phyloP scores from a whole-genome alignment of 2,113 vertebrate genomes.

The Xiphophorus hellerii region DNA sequence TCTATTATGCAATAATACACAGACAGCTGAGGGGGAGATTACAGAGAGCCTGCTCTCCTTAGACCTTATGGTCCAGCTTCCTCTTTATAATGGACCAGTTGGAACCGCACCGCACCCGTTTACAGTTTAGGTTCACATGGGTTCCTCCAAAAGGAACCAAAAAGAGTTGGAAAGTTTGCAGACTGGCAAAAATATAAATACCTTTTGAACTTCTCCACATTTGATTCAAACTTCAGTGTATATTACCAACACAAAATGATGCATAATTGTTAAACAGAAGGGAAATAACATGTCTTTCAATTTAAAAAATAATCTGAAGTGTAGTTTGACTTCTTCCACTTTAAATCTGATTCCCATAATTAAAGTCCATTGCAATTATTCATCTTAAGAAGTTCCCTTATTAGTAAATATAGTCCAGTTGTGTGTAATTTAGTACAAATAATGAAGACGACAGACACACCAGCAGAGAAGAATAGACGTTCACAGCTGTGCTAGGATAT shows the following conservation, averaged over 20 bases:
- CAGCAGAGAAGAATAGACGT: neutral
- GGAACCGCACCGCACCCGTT: neutral
- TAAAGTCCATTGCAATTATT: neutral
- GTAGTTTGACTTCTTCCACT: neutral
- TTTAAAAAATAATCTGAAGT: neutral
- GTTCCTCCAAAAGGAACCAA: neutral
- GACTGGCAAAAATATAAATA: neutral
- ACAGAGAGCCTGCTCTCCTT: conserved; percentile 51
- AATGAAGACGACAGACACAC: neutral
- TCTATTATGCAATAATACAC: conserved; percentile 76
- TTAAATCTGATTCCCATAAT: neutral
- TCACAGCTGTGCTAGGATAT: neutral
- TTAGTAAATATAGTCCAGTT: neutral
- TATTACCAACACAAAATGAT: neutral
- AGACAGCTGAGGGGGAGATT: conserved; percentile 73
- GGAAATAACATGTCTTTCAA: neutral
- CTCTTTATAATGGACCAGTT: conserved; percentile 42
- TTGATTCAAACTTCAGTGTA: neutral
- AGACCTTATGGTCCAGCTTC: conserved; percentile 66
- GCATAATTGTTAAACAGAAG: neutral
- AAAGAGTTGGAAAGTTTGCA: neutral
- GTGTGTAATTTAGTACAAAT: neutral
- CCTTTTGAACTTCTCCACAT: too few relatives aligned
- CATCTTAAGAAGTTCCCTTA: too few relatives aligned
- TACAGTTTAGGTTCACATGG: neutral